Conservation (phyloP, 2,888 invertebrate species). For the Spialia ferax region DNA sequence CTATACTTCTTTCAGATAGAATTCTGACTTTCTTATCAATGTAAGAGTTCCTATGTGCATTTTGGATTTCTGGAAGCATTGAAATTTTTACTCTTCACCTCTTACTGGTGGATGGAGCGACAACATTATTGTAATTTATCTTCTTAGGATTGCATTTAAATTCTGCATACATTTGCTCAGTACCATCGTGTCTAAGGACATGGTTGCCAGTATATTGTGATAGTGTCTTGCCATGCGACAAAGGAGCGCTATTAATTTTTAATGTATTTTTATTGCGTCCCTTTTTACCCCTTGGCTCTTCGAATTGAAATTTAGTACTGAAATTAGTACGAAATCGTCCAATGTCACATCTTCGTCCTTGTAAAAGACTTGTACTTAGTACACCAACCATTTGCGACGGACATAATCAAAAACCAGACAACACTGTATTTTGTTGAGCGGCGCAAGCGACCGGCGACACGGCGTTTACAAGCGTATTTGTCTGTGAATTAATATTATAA, state of each 20-base stretch:
- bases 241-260: conserved; percentile 51
- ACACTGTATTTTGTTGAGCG: conserved; percentile 51
- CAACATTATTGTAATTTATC: background rate
- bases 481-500: conserved; percentile 34
- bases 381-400: conserved; percentile 67
- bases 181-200: conserved; percentile 44
- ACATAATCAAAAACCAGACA: conserved; percentile 56
- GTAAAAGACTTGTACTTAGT: conserved; percentile 84
- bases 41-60: conserved; percentile 40
- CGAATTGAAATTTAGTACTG: conserved; percentile 44
- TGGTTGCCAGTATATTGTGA: conserved; percentile 72
- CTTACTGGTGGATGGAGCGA: conserved; percentile 22
- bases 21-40: conserved; percentile 9
- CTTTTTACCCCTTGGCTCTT: conserved; percentile 60
- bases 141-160: conserved; percentile 43
- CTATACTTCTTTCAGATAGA: conserved; percentile 9
- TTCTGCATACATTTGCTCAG: conserved; percentile 54
- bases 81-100: conserved; percentile 21
- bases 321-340: conserved; percentile 54
- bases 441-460: conserved; percentile 59
- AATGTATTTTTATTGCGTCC: conserved; percentile 60
- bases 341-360: conserved; percentile 84
- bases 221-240: conserved; percentile 80
- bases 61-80: conserved; percentile 46
- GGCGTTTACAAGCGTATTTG: conserved; percentile 32